A percentile compares a stretch with the other conserved stretches of the same genome.
phyloP scores from a whole-genome alignment of 2,797 vertebrate species.

The Rhinogobio ventralis region DNA sequence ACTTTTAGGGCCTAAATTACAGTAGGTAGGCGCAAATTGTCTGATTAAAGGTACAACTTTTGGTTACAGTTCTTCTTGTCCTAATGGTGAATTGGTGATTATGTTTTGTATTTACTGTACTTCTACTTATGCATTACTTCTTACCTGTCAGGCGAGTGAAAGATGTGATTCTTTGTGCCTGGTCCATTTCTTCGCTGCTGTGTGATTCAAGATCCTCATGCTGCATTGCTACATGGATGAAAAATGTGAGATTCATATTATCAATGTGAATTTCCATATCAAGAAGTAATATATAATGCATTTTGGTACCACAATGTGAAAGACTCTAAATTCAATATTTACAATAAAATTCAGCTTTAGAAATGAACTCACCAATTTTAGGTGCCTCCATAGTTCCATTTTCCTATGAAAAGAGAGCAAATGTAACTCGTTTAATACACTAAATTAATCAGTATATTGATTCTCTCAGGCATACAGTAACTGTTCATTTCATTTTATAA shows the following conservation, averaged over 20 bases:
- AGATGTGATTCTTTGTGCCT: background rate
- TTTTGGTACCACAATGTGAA: background rate
- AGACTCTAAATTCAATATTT: background rate
- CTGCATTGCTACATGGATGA: constrained; percentile 4
- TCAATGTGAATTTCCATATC: background rate
- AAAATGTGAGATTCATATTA: background rate
- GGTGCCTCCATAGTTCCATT: background rate
- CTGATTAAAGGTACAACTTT: background rate
- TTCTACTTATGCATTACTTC: background rate
- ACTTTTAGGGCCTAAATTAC: background rate
- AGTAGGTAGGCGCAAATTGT: background rate
- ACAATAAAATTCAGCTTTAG: background rate
- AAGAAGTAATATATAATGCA: background rate
- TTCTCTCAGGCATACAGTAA: background rate
- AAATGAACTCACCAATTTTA: background rate
- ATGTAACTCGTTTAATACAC: background rate
- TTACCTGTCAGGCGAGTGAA: constrained; percentile 31
- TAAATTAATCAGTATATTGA: background rate
- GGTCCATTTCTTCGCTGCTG: background rate
- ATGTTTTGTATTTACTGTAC: background rate
- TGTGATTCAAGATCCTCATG: background rate
- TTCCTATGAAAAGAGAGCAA: constrained; percentile 3
- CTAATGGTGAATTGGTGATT: background rate
- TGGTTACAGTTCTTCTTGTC: background rate
- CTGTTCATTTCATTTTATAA: background rate